Evolutionary conservation across 2,797 vertebrate species (phyloP).

Genomic region (Thamnophis elegans): DNA sequence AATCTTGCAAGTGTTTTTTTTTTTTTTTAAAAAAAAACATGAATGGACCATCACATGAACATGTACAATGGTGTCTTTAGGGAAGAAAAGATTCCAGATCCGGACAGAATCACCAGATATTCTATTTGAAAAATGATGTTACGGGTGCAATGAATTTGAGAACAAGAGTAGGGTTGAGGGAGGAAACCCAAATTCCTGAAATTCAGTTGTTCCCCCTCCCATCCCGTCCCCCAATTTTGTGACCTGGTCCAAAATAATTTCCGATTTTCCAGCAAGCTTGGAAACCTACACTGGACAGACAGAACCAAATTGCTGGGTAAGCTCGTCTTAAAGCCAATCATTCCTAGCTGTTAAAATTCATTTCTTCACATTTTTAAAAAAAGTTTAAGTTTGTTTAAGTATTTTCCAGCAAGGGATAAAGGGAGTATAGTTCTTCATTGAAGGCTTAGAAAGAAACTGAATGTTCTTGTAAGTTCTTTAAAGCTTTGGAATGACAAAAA

Average conservation of each 20-base stretch:
- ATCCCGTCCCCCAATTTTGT: not conserved
- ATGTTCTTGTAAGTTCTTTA: not conserved
- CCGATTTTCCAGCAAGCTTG: not conserved
- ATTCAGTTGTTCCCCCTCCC: not conserved
- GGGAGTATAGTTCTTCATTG: not conserved
- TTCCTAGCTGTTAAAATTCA: not conserved
- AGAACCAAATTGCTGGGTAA: not conserved
- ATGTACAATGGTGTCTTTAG: not conserved
- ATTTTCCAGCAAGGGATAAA: not conserved
- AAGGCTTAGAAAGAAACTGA: not conserved
- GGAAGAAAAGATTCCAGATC: not conserved
- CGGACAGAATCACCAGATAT: not conserved
- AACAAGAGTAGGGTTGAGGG: not conserved
- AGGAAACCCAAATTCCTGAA: not conserved
- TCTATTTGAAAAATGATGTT: not conserved
- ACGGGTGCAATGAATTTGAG: not conserved
- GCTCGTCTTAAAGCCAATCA: not conserved
- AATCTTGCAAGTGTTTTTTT: not conserved
- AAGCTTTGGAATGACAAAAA: not conserved
- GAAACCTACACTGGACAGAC: not conserved
- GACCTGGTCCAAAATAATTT: not conserved
- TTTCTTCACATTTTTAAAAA: not conserved
- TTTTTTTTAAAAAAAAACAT: not conserved
- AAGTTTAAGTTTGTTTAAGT: not conserved
- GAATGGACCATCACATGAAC: not conserved